A percentile compares a stretch with the other conserved stretches of the same genome.
Evolutionary conservation across 2,888 invertebrate species (phyloP).

Genomic region (Protophormia terraenovae): DNA sequence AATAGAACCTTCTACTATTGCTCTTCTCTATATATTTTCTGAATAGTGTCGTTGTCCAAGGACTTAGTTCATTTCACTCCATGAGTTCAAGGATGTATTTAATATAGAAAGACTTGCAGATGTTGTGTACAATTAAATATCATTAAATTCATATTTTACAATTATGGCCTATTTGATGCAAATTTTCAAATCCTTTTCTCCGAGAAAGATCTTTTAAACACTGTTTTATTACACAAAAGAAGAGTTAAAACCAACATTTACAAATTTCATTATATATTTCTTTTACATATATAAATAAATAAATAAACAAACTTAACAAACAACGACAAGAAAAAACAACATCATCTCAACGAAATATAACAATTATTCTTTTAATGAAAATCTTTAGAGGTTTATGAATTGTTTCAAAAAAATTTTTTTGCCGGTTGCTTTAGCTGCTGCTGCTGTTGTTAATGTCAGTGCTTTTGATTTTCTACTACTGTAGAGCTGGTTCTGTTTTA

Average conservation of each 20-base stretch:
- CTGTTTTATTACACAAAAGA: not conserved
- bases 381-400: conserved; percentile 32
- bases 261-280: not conserved
- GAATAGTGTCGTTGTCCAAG: too few relatives aligned
- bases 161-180: too few relatives aligned
- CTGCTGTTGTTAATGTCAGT: not conserved
- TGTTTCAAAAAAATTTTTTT: conserved; percentile 12
- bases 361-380: conserved; percentile 57
- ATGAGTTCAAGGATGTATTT: too few relatives aligned
- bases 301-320: conserved; percentile 11
- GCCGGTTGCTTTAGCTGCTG: not conserved
- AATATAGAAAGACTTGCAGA: too few relatives aligned
- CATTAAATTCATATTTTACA: too few relatives aligned
- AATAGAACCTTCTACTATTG: too few relatives aligned
- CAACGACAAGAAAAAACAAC: not conserved
- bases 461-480: conserved; percentile 31
- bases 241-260: conserved; percentile 7
- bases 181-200: not conserved
- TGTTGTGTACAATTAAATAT: too few relatives aligned
- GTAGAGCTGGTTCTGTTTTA: conserved; percentile 40
- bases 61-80: too few relatives aligned
- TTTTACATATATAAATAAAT: not conserved
- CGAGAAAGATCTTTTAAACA: not conserved
- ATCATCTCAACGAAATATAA: conserved; percentile 28
- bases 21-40: too few relatives aligned